Percentiles rank a stretch among this genome's conserved stretches.
These are phyloP conservation scores for Luidia sarsii DNA, from an alignment of 53 echinoderm and acorn worm genomes.

Conservation along the genomic window DNA sequence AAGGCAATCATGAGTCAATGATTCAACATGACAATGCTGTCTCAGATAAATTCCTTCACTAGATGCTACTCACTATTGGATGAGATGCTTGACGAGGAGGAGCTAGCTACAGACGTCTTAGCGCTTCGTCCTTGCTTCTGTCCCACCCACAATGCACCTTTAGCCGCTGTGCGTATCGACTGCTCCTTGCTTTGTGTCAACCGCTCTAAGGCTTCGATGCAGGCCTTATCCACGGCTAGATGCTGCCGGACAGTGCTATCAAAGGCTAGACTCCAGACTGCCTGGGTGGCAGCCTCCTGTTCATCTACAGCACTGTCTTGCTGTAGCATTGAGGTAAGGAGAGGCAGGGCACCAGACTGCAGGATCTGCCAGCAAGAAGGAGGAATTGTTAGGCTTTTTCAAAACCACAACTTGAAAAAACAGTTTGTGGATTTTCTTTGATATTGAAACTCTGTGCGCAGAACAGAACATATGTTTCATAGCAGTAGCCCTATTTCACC, in stretches of 20 bases:
- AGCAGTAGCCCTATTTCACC: too few relatives aligned
- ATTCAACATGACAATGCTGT: too few relatives aligned
- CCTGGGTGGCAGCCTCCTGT: conserved; percentile 85
- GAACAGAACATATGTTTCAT: too few relatives aligned
- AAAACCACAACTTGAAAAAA: too few relatives aligned
- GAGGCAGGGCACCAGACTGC: conserved; percentile 76
- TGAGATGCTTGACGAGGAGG: not conserved
- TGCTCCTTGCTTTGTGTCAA: conserved; percentile 54
- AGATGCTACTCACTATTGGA: conserved; percentile 38
- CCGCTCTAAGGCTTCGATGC: conserved; percentile 61
- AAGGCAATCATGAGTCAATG: too few relatives aligned
- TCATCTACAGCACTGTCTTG: conserved; percentile 50
- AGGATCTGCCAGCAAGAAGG: too few relatives aligned
- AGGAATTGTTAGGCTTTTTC: too few relatives aligned
- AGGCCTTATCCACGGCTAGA: conserved; percentile 43
- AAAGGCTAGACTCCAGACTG: conserved; percentile 91
- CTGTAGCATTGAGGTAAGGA: conserved; percentile 73
- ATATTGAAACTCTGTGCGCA: too few relatives aligned
- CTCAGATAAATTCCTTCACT: too few relatives aligned
- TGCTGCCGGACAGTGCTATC: conserved; percentile 58
- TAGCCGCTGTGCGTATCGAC: conserved; percentile 73
- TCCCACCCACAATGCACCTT: conserved; percentile 92
- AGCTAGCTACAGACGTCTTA: conserved; percentile 8
- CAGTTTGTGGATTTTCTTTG: too few relatives aligned
- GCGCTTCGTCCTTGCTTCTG: conserved; percentile 17